phyloP scores from a whole-genome alignment of 2,888 invertebrate species.

The Elegia similella region DNA sequence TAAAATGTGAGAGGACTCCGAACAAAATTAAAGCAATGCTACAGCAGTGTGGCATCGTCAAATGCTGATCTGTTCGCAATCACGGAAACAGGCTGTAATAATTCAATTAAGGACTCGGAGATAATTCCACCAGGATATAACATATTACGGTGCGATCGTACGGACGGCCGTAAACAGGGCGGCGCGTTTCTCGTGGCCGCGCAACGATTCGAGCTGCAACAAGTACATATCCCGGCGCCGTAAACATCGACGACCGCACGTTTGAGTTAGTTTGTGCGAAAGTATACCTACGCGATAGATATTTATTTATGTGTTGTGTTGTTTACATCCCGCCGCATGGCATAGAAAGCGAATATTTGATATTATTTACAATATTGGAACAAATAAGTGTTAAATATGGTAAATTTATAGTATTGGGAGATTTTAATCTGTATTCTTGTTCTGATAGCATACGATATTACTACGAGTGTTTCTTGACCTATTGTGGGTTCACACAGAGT shows the following conservation, averaged over 20 bases:
- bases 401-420: too few relatives aligned
- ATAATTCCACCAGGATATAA: too few relatives aligned
- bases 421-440: slow-evolving; percentile 2
- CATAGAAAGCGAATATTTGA: background rate
- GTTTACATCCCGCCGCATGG: background rate
- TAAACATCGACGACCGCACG: background rate
- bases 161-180: too few relatives aligned
- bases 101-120: too few relatives aligned
- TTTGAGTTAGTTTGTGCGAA: slow-evolving; percentile 3
- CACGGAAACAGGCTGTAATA: too few relatives aligned
- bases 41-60: background rate
- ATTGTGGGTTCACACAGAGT: too few relatives aligned
- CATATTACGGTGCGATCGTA: too few relatives aligned
- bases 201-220: slow-evolving; percentile 22
- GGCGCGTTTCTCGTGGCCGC: slow-evolving; percentile 27
- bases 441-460: background rate
- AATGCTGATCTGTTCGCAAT: slow-evolving; percentile 5
- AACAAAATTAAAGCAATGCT: background rate
- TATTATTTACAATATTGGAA: slow-evolving; percentile 1
- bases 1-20: background rate
- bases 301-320: slow-evolving; percentile 3
- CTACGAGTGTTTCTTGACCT: background rate
- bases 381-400: background rate
- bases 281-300: background rate
- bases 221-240: background rate